Conservation (phyloP, 2,797 vertebrate genomes). For the Ateles fusciceps region DNA sequence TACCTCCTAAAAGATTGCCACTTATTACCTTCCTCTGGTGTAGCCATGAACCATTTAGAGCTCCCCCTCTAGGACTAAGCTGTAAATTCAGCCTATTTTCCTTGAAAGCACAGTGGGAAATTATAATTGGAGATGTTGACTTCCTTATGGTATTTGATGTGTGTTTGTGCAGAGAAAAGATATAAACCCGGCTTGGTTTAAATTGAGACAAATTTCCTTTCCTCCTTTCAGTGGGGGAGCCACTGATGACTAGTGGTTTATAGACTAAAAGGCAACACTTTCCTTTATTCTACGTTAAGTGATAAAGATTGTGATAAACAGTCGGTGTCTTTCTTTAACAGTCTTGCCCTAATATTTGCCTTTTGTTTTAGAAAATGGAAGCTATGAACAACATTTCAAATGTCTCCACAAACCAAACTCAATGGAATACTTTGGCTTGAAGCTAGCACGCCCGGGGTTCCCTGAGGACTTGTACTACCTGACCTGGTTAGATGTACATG, state of each 20-base stretch:
- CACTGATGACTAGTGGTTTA: not conserved
- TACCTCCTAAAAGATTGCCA: not conserved
- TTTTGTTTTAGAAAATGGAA: constrained; percentile 77
- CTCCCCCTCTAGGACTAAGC: not conserved
- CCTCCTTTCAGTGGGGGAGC: not conserved
- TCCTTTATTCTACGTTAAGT: not conserved
- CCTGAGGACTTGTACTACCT: not conserved
- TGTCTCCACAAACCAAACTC: not conserved
- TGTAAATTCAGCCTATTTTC: not conserved
- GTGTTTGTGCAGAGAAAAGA: not conserved
- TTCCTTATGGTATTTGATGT: not conserved
- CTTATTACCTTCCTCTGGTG: not conserved
- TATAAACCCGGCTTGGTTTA: not conserved
- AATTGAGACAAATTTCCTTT: not conserved
- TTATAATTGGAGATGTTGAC: not conserved
- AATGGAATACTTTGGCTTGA: not conserved
- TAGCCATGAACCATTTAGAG: rapidly evolving
- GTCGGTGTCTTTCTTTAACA: not conserved
- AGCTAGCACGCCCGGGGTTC: not conserved
- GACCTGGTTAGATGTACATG: not conserved
- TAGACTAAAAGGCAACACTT: not conserved
- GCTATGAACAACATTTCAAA: constrained; percentile 16
- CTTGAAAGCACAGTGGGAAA: not conserved
- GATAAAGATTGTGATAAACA: not conserved
- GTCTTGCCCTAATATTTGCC: not conserved